Base-by-base conservation (phyloP, 2,888 invertebrate species). In the Chymomyza caudatula region DNA sequence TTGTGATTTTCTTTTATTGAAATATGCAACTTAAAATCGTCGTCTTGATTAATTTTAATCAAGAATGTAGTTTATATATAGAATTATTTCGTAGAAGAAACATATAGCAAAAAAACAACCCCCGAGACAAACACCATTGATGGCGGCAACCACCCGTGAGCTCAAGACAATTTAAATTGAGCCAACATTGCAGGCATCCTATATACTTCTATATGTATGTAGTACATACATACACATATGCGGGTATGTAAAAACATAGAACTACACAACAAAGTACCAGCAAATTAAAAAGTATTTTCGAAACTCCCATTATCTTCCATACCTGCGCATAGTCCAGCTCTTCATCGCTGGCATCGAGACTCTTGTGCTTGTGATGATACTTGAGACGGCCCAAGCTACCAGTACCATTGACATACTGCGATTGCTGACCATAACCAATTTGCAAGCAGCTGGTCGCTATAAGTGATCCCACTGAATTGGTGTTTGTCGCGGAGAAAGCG, bases 271-370 rank as follows among this genome's bases (percentile, higher is more conserved):
- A 37, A 37, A 37, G 5, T 1, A 37, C 11, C 11, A 11, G 11
- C 29, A 29, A 11, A 29, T 25, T 8, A 29, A 29, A 6, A 29
- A 6, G 29, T 29, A 29, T 8, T 0, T 51, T 13, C 4, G 8
- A 13, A 17, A 22, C 20, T 4, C 15, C 1, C 23, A 23, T 19
- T n/a, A n/a, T 42, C 15, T 29, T 25, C 76, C 90, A 88, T 90
- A 92, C 92, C 90, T 92, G 91, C 57, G 92, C 91, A 74, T 92
- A 91, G 78, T 91, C 91, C 75, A 92, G 90, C 75, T 92, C 92
- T 82, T 92, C 92, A 73, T 92, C 92, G 78, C 91, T 91, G 74
- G 91, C 88, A 72, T 88, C 90, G 71, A 86, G 78, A 63, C 87
- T 88, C 61, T 84, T 85, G 44, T 80, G 77, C 73, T 88, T 88